Conservation (phyloP, 2,888 invertebrate genomes). For the Caradrina kadenii region DNA sequence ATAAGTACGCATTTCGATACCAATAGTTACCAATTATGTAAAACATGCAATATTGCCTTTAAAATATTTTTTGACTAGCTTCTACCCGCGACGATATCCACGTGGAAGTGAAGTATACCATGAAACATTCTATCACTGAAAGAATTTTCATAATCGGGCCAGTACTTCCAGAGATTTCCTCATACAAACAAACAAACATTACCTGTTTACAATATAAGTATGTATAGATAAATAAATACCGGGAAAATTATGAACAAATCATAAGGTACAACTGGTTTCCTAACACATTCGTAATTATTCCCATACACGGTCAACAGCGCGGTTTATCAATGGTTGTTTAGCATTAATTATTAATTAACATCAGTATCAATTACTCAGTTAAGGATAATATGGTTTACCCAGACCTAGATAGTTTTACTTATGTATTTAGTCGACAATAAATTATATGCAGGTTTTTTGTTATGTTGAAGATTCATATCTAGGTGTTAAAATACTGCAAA, state of each 20-base stretch:
- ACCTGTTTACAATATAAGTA: too few species aligned
- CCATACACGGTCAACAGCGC: slow-evolving; percentile 17
- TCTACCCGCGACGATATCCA: too few species aligned
- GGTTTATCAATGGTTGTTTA: slow-evolving; percentile 43
- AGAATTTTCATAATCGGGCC: too few species aligned
- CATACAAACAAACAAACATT: too few species aligned
- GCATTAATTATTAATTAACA: slow-evolving; percentile 44
- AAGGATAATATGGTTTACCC: slow-evolving; percentile 42
- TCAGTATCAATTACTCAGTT: slow-evolving; percentile 37
- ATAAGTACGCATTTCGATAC: neutral
- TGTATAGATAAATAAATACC: slow-evolving; percentile 1
- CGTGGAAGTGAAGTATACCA: too few species aligned
- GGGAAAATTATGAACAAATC: slow-evolving; percentile 1
- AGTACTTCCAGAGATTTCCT: too few species aligned
- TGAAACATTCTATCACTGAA: too few species aligned
- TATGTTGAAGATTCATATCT: slow-evolving; percentile 21
- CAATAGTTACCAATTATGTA: neutral
- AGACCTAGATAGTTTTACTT: slow-evolving; percentile 41
- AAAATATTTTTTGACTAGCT: neutral
- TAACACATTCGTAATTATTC: slow-evolving; percentile 27
- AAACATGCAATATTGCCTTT: slow-evolving; percentile 10
- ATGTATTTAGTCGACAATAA: slow-evolving; percentile 24
- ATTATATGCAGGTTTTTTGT: neutral
- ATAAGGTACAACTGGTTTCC: slow-evolving; percentile 25
- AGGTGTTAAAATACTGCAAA: slow-evolving; percentile 58